A percentile compares a stretch with the other conserved stretches of the same genome.
These are phyloP conservation scores for Acrocephalus scirpaceus DNA, from an alignment of 2,797 vertebrate genomes.

Conservation along the genomic window DNA sequence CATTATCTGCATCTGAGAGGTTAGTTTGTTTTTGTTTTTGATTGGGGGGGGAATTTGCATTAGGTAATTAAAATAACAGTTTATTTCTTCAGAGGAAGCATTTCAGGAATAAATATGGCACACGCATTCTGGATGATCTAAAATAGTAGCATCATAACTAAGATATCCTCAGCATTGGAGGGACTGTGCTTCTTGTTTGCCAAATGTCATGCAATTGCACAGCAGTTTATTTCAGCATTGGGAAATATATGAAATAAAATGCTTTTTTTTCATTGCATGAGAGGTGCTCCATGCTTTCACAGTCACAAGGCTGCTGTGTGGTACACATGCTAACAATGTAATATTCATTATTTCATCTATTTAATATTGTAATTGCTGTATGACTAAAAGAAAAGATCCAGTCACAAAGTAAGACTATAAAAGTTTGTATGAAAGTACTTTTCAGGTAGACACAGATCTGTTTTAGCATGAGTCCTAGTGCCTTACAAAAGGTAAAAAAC, in stretches of 20 bases:
- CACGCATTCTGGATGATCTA: neutral
- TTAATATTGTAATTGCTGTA: neutral
- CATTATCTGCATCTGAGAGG: conserved; percentile 15
- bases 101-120: neutral
- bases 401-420: neutral
- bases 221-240: neutral
- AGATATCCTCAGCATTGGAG: neutral
- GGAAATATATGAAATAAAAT: neutral
- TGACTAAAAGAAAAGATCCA: neutral
- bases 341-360: neutral
- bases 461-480: neutral
- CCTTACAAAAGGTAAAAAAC: neutral
- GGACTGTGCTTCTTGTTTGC: neutral
- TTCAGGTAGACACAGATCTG: neutral
- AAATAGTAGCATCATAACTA: neutral
- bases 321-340: neutral
- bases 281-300: neutral
- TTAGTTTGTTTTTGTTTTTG: conserved; percentile 3
- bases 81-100: neutral
- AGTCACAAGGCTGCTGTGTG: neutral
- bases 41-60: neutral
- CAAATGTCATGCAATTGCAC: neutral
- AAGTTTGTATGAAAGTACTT: neutral
- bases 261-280: neutral
- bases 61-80: neutral